phyloP scores from a whole-genome alignment of 1,140 invertebrate genomes.

The Halyomorpha halys region DNA sequence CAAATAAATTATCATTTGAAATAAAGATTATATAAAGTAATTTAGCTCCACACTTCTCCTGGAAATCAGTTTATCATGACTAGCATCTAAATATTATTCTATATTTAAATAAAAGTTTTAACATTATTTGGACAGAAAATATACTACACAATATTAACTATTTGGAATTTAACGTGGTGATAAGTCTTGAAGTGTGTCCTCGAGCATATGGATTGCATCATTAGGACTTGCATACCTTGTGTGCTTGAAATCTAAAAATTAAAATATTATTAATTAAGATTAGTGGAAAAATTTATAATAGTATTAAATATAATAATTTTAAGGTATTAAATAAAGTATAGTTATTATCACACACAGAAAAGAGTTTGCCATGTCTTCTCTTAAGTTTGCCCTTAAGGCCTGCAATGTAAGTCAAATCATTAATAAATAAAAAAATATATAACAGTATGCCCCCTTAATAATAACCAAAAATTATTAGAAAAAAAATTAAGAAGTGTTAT shows the following conservation, averaged over 20 bases:
- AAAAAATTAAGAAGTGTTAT: no score
- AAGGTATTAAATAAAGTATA: no score
- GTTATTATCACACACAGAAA: no score
- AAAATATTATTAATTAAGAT: constrained; percentile 11
- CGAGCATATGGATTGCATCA: constrained; percentile 45
- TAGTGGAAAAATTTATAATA: not conserved
- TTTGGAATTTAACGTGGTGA: constrained; percentile 1
- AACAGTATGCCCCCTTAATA: no score
- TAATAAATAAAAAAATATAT: no score
- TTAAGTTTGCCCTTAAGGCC: no score
- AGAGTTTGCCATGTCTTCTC: no score
- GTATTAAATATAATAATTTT: not conserved
- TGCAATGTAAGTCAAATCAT: no score
- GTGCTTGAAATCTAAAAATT: constrained; percentile 36
- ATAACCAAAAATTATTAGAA: no score
- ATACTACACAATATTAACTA: constrained; percentile 15
- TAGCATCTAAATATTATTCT: not conserved
- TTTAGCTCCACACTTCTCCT: no score
- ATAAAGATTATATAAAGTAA: no score
- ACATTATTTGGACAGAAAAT: constrained; percentile 71
- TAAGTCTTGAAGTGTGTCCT: constrained; percentile 21
- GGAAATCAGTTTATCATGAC: not conserved
- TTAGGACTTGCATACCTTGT: constrained; percentile 46
- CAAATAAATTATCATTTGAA: no score
- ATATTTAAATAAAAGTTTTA: not conserved